These are phyloP conservation scores for Glyptemys insculpta DNA, from an alignment of 2,797 vertebrate genomes.

Conservation along the genomic window DNA sequence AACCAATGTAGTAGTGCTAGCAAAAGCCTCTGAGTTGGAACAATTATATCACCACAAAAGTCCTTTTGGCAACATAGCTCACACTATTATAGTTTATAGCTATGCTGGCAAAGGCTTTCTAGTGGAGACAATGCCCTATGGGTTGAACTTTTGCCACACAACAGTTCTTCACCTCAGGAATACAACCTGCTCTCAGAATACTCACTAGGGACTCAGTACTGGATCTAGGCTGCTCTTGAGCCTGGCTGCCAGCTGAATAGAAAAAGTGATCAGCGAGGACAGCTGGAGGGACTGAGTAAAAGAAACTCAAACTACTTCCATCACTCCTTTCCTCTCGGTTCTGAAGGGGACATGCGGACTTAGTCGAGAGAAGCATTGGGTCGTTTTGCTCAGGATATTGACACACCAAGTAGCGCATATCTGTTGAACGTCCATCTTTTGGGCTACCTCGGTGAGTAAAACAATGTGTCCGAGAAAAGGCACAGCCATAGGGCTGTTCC, in stretches of 20 bases:
- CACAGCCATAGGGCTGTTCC: neutral
- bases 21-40: conserved; percentile 6
- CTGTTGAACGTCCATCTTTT: rapidly evolving
- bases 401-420: neutral
- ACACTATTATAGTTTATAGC: too few relatives aligned
- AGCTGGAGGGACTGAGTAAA: neutral
- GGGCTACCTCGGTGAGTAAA: rapidly evolving
- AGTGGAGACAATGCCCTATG: conserved; percentile 10
- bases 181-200: neutral
- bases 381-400: neutral
- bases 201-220: neutral
- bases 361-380: neutral
- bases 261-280: neutral
- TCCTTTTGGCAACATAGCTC: conserved; percentile 36
- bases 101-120: conserved; percentile 68
- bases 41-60: neutral
- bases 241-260: neutral
- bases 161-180: neutral
- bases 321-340: neutral
- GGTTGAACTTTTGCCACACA: neutral
- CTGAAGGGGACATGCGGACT: neutral
- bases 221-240: neutral
- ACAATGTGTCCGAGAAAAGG: neutral
- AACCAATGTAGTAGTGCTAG: conserved; percentile 7
- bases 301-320: neutral